Conservation (phyloP, 2,888 invertebrate genomes). For the Charanyca ferruginea region DNA sequence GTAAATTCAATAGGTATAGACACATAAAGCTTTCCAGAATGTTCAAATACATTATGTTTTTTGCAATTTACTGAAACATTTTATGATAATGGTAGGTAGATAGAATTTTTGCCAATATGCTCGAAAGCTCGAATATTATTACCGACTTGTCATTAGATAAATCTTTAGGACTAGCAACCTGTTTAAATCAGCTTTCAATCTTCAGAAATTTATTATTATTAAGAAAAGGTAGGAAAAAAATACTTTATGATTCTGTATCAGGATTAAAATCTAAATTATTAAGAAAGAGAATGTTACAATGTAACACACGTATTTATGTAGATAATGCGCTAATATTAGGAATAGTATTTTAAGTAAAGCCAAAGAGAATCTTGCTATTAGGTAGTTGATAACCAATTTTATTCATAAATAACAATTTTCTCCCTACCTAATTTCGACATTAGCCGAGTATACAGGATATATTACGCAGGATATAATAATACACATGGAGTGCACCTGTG, state of each 20-base stretch:
- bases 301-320: constrained; percentile 36
- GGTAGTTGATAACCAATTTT: neutral
- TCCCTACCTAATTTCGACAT: neutral
- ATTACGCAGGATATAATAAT: too few relatives aligned
- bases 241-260: constrained; percentile 31
- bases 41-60: constrained; percentile 30
- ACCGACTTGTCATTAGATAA: constrained; percentile 1
- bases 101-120: constrained; percentile 25
- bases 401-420: neutral
- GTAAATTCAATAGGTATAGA: constrained; percentile 15
- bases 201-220: constrained; percentile 13
- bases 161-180: neutral
- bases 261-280: constrained; percentile 20
- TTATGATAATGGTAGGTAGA: constrained; percentile 23
- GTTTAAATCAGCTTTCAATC: constrained; percentile 21
- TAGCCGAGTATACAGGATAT: neutral
- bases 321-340: constrained; percentile 32
- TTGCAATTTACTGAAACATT: constrained; percentile 15
- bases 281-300: constrained; percentile 23
- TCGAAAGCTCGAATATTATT: constrained; percentile 4
- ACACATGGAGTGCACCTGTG: too few relatives aligned
- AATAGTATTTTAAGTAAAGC: constrained; percentile 16
- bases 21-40: constrained; percentile 35
- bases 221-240: constrained; percentile 1
- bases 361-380: constrained; percentile 27